phyloP scores from a whole-genome alignment of 1,140 invertebrate species.

The Rhyzopertha dominica region DNA sequence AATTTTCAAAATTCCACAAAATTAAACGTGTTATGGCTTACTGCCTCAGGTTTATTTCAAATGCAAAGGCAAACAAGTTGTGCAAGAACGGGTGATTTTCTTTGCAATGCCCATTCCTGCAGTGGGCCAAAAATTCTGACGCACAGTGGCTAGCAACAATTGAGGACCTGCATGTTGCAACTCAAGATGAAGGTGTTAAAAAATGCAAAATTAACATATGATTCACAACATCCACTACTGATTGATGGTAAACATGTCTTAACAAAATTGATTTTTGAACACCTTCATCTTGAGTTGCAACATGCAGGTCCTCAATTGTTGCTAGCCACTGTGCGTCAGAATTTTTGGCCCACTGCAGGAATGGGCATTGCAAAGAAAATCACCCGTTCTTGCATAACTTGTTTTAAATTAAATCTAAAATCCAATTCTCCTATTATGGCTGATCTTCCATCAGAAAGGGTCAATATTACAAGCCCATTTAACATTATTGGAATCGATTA shows the following conservation, averaged over 20 bases:
- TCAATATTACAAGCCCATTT: too few relatives aligned
- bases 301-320: constrained; percentile 33
- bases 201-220: too few relatives aligned
- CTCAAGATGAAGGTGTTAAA: too few relatives aligned
- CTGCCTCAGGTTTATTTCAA: too few relatives aligned
- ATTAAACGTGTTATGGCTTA: too few relatives aligned
- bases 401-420: constrained; percentile 23
- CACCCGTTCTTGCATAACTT: constrained; percentile 20
- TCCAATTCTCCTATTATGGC: constrained; percentile 11
- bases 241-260: too few relatives aligned
- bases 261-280: constrained; percentile 25
- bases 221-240: too few relatives aligned
- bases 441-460: too few relatives aligned
- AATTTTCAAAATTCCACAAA: too few relatives aligned
- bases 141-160: constrained; percentile 21
- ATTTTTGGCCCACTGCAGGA: constrained; percentile 24
- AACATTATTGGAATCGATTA: constrained; percentile 31
- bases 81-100: constrained; percentile 17
- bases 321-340: constrained; percentile 17
- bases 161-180: constrained; percentile 35
- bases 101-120: constrained; percentile 20
- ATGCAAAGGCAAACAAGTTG: constrained; percentile 17
- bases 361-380: constrained; percentile 18
- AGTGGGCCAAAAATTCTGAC: constrained; percentile 31
- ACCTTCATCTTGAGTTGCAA: constrained; percentile 25